Base-by-base conservation (phyloP, 2,113 vertebrate genomes). In the Pelvicachromis taeniatus region DNA sequence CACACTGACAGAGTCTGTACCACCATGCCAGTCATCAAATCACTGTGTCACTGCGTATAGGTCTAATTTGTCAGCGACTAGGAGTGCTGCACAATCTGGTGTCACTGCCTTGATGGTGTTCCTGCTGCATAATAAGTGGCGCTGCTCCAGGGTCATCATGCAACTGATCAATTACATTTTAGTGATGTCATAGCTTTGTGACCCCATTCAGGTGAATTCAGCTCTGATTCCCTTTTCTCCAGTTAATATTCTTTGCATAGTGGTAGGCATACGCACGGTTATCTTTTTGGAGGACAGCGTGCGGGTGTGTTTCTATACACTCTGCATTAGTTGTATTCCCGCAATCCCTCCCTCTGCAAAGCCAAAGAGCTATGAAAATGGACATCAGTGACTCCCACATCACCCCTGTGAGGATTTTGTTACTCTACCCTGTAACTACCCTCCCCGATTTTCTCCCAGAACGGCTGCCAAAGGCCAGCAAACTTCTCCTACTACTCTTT, bases 1-100 rank as follows among this genome's bases (percentile, higher is more conserved):
- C 29, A 78, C 6, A 10, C 59, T 82, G 63, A 78, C 40, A 53
- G 50, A 61, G 33, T 61, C 29, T 11, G 58, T 63, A 53, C 42
- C 54, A 45, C 59, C 45, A 45, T 85, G 81, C 73, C 85, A 68
- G 73, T 79, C 88, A 79, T 82, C 61, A 21, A 55, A 85, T 81
- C 77, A 26, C 3, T 59, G 55, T 84, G 33, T 56, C 87, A 81
- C 40, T 56, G 70, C 33, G 10, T 38, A 78, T 45, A 42, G 45
- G 35, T 78, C 40, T 63, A 26, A 65, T 82, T 56, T 86, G 52
- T 73, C 61, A 63, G 38, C 11, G 29, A 42, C 11, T 21, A 11
- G 29, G 33, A 75, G 26, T 75, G 45, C 26, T 0, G 17, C 17
- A 75, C 70, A 75, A 50, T 33, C 45, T 48, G 23, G 9, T 75